These are phyloP conservation scores for Brachyopa scutellaris DNA, from an alignment of 2,888 invertebrate genomes.

Conservation along the genomic window DNA sequence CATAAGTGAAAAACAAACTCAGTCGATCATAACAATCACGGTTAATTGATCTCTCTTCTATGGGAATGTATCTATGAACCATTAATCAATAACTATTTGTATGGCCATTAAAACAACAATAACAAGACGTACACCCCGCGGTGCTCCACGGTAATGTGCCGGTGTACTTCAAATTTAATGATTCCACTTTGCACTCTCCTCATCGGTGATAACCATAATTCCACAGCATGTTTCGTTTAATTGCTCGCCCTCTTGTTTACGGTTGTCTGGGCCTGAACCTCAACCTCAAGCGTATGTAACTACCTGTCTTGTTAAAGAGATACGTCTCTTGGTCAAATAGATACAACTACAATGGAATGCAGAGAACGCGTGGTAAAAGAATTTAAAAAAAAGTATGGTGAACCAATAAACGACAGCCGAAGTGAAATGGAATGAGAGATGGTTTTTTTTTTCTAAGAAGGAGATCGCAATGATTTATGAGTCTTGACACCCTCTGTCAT, in stretches of 20 bases:
- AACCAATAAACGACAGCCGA: slow-evolving; percentile 49
- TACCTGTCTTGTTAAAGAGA: slow-evolving; percentile 59
- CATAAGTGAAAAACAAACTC: no score
- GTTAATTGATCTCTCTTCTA: slow-evolving; percentile 11
- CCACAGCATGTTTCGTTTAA: slow-evolving; percentile 55
- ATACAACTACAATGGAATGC: slow-evolving; percentile 22
- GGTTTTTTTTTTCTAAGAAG: slow-evolving; percentile 16
- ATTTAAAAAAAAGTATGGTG: slow-evolving; percentile 24
- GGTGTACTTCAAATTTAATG: slow-evolving; percentile 55
- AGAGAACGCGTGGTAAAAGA: not conserved
- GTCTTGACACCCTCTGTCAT: slow-evolving; percentile 6
- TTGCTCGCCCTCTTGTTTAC: slow-evolving; percentile 46
- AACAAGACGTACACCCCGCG: slow-evolving; percentile 1
- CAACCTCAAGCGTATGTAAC: slow-evolving; percentile 22
- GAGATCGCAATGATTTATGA: slow-evolving; percentile 50
- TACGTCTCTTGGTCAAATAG: not conserved
- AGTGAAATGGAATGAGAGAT: slow-evolving; percentile 24
- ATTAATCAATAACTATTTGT: slow-evolving; percentile 44
- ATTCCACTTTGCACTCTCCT: slow-evolving; percentile 61
- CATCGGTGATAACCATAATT: slow-evolving; percentile 35
- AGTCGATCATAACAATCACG: not conserved
- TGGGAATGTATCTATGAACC: slow-evolving; percentile 14
- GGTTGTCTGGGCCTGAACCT: slow-evolving; percentile 34
- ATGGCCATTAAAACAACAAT: slow-evolving; percentile 27
- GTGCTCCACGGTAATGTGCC: slow-evolving; percentile 29